Conservation (phyloP, 2,797 vertebrate species). For the Rhodeus uyekii region DNA sequence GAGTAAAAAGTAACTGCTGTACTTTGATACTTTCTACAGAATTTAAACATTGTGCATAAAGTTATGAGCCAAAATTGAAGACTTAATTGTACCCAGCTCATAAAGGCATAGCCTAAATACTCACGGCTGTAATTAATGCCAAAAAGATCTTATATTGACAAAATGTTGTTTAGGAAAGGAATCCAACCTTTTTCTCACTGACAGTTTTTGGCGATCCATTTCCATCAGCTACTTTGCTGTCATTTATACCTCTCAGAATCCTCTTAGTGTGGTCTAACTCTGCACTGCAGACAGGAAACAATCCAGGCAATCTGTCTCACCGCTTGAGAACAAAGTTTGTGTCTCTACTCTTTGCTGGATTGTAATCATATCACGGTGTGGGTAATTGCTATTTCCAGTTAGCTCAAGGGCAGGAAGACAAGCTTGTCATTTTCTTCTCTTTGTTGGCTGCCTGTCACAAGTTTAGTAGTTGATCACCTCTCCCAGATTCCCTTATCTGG, state of each 20-base stretch:
- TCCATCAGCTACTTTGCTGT: slow-evolving; percentile 11
- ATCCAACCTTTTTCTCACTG: neutral
- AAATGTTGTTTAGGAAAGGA: neutral
- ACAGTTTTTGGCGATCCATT: slow-evolving; percentile 1
- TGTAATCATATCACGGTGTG: slow-evolving; percentile 54
- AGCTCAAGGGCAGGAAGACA: slow-evolving; percentile 56
- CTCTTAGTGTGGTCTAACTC: slow-evolving; percentile 17
- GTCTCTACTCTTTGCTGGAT: slow-evolving; percentile 45
- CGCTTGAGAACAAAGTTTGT: slow-evolving; percentile 38
- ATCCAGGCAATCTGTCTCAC: slow-evolving; percentile 29
- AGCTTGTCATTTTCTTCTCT: slow-evolving; percentile 55
- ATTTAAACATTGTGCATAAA: neutral
- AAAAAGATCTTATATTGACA: neutral
- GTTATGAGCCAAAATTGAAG: neutral
- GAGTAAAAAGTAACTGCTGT: too few relatives aligned
- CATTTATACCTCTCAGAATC: slow-evolving; percentile 12
- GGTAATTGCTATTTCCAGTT: slow-evolving; percentile 59
- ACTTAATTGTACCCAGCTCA: neutral
- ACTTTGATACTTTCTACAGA: neutral
- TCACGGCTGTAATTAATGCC: neutral
- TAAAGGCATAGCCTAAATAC: neutral
- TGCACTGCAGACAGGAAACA: slow-evolving; percentile 29
- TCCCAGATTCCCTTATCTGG: slow-evolving; percentile 10
- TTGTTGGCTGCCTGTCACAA: slow-evolving; percentile 51
- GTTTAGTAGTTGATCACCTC: slow-evolving; percentile 43